Base-by-base conservation (phyloP, 1,140 invertebrate genomes). In the Drosophila tani region DNA sequence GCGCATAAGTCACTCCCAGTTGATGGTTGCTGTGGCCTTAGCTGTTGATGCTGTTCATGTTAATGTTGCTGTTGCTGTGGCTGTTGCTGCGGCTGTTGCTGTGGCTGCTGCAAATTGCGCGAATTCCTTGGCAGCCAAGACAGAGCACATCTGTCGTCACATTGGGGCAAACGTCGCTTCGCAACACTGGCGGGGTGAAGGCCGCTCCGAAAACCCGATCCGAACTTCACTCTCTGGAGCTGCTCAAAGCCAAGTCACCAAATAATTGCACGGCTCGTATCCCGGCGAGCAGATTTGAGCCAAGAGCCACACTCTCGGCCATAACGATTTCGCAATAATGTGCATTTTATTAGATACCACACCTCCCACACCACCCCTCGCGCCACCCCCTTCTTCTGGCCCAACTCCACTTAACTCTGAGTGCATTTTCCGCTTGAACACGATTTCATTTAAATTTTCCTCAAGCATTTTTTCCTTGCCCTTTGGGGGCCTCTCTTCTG, bases 291-390 rank as follows among this genome's bases (percentile, higher is more conserved):
- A 35, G 32, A 21, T 19, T 45, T 64, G 8, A 73, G 51, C 46
- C 67, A n/a, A 40, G 68, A 62, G 74, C 47, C 40, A 32, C 59
- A 62, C 73, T 63, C 73, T 74, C 57, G 69, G 76, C 66, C 83
- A 88, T 77, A 83, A 87, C 83, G 80, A 88, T 88, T 86, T 83
- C 81, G 65, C 76, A 88, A 80, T 87, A 88, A 88, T 84, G 81
- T 71, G 76, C 71, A 87, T 88, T 87, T 88, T 83, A 86, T 86
- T 86, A 87, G 79, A 86, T 65, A 50, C 65, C 50, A 53, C 49
- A 38, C 50, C 74, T 24, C 49, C 47, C 32, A 3, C 17, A 46
- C 38, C 53, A 35, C 32, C 2, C 9, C 32, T 35, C 32, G 9
- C 27, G 2, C 58, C 24, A 3, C 15, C 57, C 38, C 53, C n/a